Conservation (phyloP, 2,113 vertebrate genomes). For the Brevimyrus niger region DNA sequence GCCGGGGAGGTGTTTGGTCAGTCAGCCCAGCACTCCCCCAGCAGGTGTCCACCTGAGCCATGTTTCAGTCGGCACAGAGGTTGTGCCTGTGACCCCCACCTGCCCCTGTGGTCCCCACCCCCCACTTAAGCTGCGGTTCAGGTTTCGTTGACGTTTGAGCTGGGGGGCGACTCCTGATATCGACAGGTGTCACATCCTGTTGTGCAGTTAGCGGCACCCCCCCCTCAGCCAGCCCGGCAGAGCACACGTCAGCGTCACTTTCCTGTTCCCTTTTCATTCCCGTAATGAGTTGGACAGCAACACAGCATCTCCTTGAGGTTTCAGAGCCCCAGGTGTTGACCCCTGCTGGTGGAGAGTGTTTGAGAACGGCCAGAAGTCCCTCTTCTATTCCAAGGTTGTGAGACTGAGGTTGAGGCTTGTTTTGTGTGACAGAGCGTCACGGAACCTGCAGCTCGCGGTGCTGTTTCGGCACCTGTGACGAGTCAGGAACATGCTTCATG, state of each 20-base stretch:
- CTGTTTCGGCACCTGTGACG: background rate
- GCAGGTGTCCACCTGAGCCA: background rate
- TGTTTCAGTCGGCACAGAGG: background rate
- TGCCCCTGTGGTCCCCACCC: background rate
- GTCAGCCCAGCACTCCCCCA: background rate
- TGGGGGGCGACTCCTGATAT: conserved; percentile 1
- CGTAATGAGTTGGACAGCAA: background rate
- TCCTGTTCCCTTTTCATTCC: background rate
- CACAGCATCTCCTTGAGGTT: background rate
- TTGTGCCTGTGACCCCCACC: background rate
- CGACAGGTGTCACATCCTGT: conserved; percentile 11
- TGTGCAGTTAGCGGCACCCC: background rate
- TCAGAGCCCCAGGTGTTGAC: background rate
- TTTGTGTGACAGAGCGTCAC: background rate
- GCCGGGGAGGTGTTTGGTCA: background rate
- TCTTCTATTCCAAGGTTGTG: background rate
- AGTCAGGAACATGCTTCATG: background rate
- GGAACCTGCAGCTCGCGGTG: background rate
- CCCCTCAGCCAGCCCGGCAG: background rate
- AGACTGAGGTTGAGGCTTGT: background rate
- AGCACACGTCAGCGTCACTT: background rate
- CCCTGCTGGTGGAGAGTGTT: background rate
- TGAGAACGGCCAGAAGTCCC: background rate
- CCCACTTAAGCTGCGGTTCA: background rate
- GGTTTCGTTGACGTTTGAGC: conserved; percentile 4